Base-by-base conservation (phyloP, 2,113 vertebrate genomes). In the Ptychochromis oligacanthus region DNA sequence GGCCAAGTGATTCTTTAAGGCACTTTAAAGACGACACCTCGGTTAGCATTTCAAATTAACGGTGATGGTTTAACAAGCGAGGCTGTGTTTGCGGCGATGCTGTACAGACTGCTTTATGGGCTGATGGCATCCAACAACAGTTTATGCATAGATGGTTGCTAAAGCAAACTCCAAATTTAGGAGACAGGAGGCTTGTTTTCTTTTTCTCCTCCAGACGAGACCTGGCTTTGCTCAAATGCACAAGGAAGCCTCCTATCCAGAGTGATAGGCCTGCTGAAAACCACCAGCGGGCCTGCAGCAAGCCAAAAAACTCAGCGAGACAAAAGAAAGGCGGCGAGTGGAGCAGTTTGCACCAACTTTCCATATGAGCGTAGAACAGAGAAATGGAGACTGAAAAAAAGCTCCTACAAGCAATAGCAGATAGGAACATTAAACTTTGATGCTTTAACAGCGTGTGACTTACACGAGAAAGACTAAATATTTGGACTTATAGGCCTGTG, bases 381-480 rank as follows among this genome's bases (percentile, higher is more conserved):
- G 59, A 64, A 15, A 17, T n/a, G 7, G 7, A 82, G 38, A 5
- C 2, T 6, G 6, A 10, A 34, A 18, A 59, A 67, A 64, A 74
- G 7, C 24, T 38, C 64, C 22, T 85, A 57, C 61, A 84, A 87
- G 84, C 72, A 85, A 67, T 74, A 64, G 56, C 54, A 78, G 70
- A 79, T 58, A 55, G 38, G 59, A 57, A 54, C 58, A 75, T 58
- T 28, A 84, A 90, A 89, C 83, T n/a, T 55, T 85, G 43, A 9
- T 26, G 65, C 80, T 70, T 83, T 77, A 54, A 85, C 76, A 79
- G 67, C 31, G 24, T 85, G 65, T 58, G 59, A 64, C 74, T 62
- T 85, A 93, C 88, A 93, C 92, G 82, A 77, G 62, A 84, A 75
- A 91, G 77, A 85, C 87, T 94, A 95, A 94, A 95, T 94, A 93